phyloP scores from a whole-genome alignment of 2,113 vertebrate genomes.

The Ameiurus melas region DNA sequence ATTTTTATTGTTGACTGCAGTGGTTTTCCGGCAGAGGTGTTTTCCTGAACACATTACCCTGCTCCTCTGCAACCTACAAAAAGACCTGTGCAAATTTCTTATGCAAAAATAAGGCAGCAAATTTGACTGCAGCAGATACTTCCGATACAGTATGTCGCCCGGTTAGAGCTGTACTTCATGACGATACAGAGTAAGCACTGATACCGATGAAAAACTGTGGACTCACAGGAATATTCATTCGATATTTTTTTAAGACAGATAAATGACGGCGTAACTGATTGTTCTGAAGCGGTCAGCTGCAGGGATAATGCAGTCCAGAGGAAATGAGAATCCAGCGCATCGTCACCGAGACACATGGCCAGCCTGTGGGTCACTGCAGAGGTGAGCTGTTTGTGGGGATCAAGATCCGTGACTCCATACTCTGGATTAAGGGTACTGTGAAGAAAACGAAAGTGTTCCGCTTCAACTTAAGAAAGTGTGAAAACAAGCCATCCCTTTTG shows the following conservation, averaged over 20 bases:
- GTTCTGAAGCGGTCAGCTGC: not conserved
- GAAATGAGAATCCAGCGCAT: not conserved
- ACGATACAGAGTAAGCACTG: not conserved
- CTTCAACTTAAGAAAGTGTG: not conserved
- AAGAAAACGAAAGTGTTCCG: constrained; percentile 36
- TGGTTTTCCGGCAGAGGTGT: not conserved
- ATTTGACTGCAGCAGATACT: not conserved
- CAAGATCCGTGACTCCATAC: constrained; percentile 95
- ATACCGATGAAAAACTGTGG: not conserved
- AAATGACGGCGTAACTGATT: not conserved
- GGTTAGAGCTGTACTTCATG: not conserved
- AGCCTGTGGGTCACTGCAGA: constrained; percentile 77
- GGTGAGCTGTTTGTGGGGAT: constrained; percentile 89
- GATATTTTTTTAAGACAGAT: not conserved
- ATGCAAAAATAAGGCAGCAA: not conserved
- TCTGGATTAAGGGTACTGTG: constrained; percentile 88
- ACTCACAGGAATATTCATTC: not conserved
- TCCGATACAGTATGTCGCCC: not conserved
- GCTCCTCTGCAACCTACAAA: not conserved
- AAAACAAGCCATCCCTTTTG: not conserved
- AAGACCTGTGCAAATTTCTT: not conserved
- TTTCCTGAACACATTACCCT: not conserved
- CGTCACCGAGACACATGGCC: not conserved
- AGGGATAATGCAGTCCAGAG: not conserved
- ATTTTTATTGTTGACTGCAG: not conserved